phyloP scores from a whole-genome alignment of 2,113 vertebrate genomes.

The Caracal caracal region DNA sequence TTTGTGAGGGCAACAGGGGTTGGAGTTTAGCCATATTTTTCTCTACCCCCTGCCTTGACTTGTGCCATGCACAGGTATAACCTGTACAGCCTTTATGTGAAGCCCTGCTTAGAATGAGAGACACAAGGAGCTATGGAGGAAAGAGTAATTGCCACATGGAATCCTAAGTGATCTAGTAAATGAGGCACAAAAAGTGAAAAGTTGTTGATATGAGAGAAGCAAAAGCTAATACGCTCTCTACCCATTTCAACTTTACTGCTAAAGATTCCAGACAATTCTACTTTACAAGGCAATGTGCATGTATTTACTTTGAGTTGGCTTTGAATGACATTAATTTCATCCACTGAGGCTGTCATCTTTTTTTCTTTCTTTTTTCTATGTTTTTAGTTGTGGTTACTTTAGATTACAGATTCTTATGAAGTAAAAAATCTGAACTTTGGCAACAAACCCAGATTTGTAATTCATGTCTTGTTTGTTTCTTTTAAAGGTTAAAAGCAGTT shows the following conservation, averaged over 20 bases:
- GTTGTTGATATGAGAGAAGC: not conserved
- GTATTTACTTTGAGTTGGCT: not conserved
- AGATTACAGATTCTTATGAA: conserved; percentile 42
- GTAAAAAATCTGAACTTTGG: conserved; percentile 50
- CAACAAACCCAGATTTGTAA: not conserved
- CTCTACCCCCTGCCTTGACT: not conserved
- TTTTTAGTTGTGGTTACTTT: conserved; percentile 26
- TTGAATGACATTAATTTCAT: conserved; percentile 28
- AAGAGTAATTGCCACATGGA: not conserved
- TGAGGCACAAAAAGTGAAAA: not conserved
- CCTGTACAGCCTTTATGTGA: not conserved
- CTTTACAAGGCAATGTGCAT: not conserved
- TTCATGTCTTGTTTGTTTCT: conserved; percentile 49
- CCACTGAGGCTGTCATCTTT: not conserved
- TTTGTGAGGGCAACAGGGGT: not conserved
- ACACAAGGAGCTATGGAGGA: not conserved
- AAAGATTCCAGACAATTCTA: not conserved
- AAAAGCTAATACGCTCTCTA: not conserved
- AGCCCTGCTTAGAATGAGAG: not conserved
- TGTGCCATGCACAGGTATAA: not conserved
- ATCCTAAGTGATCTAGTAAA: not conserved
- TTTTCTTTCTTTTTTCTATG: not conserved
- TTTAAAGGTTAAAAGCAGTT: conserved; percentile 63
- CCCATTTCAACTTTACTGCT: not conserved
- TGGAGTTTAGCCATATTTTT: not conserved